These are phyloP conservation scores for Lepilemur ruficaudatus DNA, from an alignment of 2,797 vertebrate genomes.

Conservation along the genomic window DNA sequence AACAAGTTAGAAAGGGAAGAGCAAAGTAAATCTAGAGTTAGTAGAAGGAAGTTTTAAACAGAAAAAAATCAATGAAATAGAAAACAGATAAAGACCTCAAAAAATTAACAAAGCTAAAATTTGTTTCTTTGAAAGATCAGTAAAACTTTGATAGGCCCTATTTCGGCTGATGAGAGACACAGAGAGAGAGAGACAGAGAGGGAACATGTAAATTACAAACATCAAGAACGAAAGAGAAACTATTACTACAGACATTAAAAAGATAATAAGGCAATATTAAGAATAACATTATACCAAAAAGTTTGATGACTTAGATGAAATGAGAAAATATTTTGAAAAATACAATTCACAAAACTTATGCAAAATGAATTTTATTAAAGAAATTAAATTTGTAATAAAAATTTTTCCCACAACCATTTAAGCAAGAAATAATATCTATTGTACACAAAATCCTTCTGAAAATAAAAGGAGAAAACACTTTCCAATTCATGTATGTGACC, in stretches of 20 bases:
- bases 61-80: background rate
- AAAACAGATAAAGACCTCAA: background rate
- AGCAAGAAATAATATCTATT: background rate
- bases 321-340: background rate
- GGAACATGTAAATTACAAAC: background rate
- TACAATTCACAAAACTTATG: background rate
- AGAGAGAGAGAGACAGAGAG: too few species aligned
- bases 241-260: background rate
- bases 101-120: background rate
- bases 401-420: background rate
- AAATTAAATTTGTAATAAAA: background rate
- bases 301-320: background rate
- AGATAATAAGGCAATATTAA: background rate
- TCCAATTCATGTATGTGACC: background rate
- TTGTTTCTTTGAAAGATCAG: background rate
- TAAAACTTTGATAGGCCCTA: background rate
- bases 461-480: background rate
- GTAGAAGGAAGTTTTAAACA: background rate
- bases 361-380: background rate
- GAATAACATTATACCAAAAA: background rate
- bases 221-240: background rate
- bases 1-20: background rate
- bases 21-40: background rate
- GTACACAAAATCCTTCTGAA: background rate
- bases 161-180: background rate